Conservation (phyloP, 1,140 invertebrate genomes). For the Protaetia brevitarsis region DNA sequence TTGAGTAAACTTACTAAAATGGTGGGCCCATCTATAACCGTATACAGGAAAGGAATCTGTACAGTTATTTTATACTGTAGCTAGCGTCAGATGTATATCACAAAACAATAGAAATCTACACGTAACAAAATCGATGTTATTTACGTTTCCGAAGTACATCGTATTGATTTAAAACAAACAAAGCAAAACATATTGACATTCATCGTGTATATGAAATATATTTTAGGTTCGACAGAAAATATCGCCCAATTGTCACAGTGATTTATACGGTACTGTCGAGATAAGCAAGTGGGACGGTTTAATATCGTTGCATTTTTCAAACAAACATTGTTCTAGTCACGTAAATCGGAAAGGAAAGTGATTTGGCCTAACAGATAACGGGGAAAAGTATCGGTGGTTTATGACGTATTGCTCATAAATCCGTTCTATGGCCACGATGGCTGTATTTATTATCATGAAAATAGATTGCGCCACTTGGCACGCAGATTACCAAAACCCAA, state of each 20-base stretch:
- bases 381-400: slow-evolving; percentile 18
- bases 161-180: too few relatives aligned
- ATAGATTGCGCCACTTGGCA: slow-evolving; percentile 24
- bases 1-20: too few relatives aligned
- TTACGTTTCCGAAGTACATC: too few relatives aligned
- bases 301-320: slow-evolving; percentile 4
- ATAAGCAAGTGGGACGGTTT: neutral
- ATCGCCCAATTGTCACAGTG: neutral
- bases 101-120: too few relatives aligned
- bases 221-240: slow-evolving; percentile 13
- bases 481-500: slow-evolving; percentile 24
- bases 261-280: neutral
- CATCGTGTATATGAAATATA: neutral
- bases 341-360: slow-evolving; percentile 22
- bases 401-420: slow-evolving; percentile 28
- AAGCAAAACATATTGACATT: neutral
- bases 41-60: too few relatives aligned
- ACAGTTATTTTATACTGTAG: too few relatives aligned
- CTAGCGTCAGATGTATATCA: too few relatives aligned
- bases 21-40: too few relatives aligned
- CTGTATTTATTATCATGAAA: neutral
- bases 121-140: too few relatives aligned
- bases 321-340: slow-evolving; percentile 19
- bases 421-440: slow-evolving; percentile 15
- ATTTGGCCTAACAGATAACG: slow-evolving; percentile 24